Base-by-base conservation (phyloP, 2,113 vertebrate genomes). In the Accipiter virgatus region DNA sequence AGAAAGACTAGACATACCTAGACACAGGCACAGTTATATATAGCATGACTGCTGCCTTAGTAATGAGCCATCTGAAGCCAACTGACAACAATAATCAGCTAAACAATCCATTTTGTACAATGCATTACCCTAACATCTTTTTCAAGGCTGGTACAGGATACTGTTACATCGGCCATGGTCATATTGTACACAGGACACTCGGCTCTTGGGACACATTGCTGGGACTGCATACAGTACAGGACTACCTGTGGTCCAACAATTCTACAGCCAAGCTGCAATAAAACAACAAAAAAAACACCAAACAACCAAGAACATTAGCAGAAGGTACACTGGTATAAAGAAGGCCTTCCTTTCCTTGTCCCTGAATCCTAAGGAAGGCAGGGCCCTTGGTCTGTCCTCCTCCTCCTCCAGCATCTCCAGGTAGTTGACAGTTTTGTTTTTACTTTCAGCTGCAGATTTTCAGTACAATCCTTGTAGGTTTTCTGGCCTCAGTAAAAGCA, bases 241-340 rank as follows among this genome's bases (percentile, higher is more conserved):
- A 99, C 99, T 32, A 99, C 99, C 94, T 99, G 98, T 14, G 99
- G 99, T 79, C 99, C 99, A 77, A 99, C 99, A 55, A 99, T 98
- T 83, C 99, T 98, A 95, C 99, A 99, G 55, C 99, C 98, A 72
- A 99, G 98, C 99, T 99, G 95, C 48, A 93, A 86, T 23, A 70
- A 91, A 26, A 5, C 1, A 93, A 56, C 59, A 52, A 67, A 47
- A 67, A 10, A 56, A 80, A 3, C 10, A 3, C 10, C 42, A 42
- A 6, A 3, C 75, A 17, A 14, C 2, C 19, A 61, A 53, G 19
- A 56, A 55, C 81, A 56, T 95, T 58, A 91, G 67, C 43, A 81
- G 16, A 59, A 62, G 14, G 19, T 13, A 56, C 27, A 22, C 0
- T 10, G 11, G 32, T 21, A 32, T 27, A 59, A 87, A 23, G n/a